phyloP scores from a whole-genome alignment of 1,140 invertebrate genomes.

The Papilio polytes region DNA sequence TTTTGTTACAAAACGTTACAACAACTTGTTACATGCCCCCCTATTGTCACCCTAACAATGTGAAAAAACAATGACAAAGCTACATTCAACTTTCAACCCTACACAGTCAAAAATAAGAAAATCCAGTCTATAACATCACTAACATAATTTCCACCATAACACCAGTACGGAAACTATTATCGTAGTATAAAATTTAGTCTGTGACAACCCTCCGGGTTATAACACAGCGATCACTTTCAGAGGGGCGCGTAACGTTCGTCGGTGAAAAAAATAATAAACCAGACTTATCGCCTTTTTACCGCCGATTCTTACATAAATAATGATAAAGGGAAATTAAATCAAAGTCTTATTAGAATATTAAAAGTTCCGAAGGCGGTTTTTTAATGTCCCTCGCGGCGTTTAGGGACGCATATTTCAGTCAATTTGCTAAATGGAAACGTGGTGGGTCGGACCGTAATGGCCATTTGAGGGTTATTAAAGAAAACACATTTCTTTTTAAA shows the following conservation, averaged over 20 bases:
- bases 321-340: slow-evolving; percentile 83
- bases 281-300: slow-evolving; percentile 79
- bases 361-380: slow-evolving; percentile 78
- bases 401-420: slow-evolving; percentile 79
- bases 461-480: slow-evolving; percentile 59
- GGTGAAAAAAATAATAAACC: slow-evolving; percentile 74
- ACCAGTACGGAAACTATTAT: slow-evolving; percentile 41
- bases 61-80: slow-evolving; percentile 43
- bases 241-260: slow-evolving; percentile 58
- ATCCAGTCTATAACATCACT: slow-evolving; percentile 17
- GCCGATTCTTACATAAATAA: slow-evolving; percentile 81
- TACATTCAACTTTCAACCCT: slow-evolving; percentile 48
- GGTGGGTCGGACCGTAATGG: slow-evolving; percentile 56
- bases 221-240: slow-evolving; percentile 47
- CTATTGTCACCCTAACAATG: slow-evolving; percentile 54
- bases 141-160: neutral
- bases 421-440: slow-evolving; percentile 79
- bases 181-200: slow-evolving; percentile 46
- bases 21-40: slow-evolving; percentile 69
- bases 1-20: slow-evolving; percentile 64
- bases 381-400: slow-evolving; percentile 78
- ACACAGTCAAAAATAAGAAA: slow-evolving; percentile 36
- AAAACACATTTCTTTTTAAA: slow-evolving; percentile 47
- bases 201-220: slow-evolving; percentile 52
- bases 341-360: slow-evolving; percentile 83